Evolutionary conservation across 2,797 vertebrate genomes (phyloP).

Genomic region (Neosilurus mollespiculum): DNA sequence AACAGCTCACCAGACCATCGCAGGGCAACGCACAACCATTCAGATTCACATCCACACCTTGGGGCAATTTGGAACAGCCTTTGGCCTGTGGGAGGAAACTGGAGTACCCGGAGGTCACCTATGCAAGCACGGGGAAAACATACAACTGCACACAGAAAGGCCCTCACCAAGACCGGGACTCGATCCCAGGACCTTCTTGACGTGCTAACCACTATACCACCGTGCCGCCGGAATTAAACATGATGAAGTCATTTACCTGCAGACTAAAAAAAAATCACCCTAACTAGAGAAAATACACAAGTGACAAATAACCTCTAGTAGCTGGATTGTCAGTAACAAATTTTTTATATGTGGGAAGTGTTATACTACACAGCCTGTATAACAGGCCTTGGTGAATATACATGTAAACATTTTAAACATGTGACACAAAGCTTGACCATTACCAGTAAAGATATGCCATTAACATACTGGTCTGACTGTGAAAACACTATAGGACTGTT

Average conservation of each 20-base stretch:
- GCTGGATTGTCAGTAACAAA: not conserved
- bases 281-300: not conserved
- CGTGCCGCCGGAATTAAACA: not conserved
- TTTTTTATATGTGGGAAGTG: constrained; percentile 6
- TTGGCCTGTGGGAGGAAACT: too few species aligned
- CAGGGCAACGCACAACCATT: too few species aligned
- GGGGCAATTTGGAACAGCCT: too few species aligned
- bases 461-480: not conserved
- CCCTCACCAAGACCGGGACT: too few species aligned
- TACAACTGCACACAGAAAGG: too few species aligned
- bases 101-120: too few species aligned
- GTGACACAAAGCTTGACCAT: too few species aligned
- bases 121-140: too few species aligned
- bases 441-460: not conserved
- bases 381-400: not conserved
- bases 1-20: too few species aligned
- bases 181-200: too few species aligned
- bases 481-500: not conserved
- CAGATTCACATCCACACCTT: too few species aligned
- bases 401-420: not conserved
- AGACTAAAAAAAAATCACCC: not conserved
- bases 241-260: not conserved
- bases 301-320: not conserved
- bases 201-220: too few species aligned
- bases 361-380: not conserved